Evolutionary conservation across 2,888 invertebrate species (phyloP), one percentile per base, ranked within the genome.

Genomic region (Perizoma affinitatum): DNA sequence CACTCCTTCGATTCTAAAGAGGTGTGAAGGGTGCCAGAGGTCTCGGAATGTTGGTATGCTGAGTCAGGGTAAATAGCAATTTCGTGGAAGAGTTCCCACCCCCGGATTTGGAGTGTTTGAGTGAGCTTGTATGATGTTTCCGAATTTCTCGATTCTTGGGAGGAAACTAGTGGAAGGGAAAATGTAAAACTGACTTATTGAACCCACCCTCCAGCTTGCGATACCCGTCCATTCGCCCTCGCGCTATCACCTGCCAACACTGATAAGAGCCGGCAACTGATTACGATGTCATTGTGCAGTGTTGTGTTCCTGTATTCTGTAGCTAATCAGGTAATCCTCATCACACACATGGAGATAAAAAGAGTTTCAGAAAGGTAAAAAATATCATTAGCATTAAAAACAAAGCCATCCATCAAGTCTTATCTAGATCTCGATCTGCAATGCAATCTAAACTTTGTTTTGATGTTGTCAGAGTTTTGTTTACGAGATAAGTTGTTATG

Each of bases 51-150:
- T 54, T 76, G 79, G 82, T 74, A 11, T 58, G 80, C 68, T 69
- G 74, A 78, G 57, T 80, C 78, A 80, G 74, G 70, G 71, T 71
- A 69, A 66, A 69, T 68, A 72, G 72, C 75, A 79, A 80, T 81
- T 81, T 81, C 78, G 74, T 76, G 76, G 70, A 71, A 76, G 76
- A 74, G 66, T 76, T 73, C 72, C 67, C 69, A 67, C 74, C 71
- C n/a, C 72, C 70, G 52, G 67, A 74, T 72, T 68, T 71, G 58
- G 66, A 71, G 71, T 74, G 71, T 74, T 74, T 72, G 72, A 74
- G 76, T 66, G 60, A 65, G 68, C 66, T 70, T 60, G 68, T 65
- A 72, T 65, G 65, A 63, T 69, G 60, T 60, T 52, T 60, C 49
- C 46, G 58, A 56, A 50, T 54, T 33, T 48, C 46, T 33, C 44